These are phyloP conservation scores for Nephrotoma appendiculata DNA, from an alignment of 2,888 invertebrate genomes.

Conservation along the genomic window DNA sequence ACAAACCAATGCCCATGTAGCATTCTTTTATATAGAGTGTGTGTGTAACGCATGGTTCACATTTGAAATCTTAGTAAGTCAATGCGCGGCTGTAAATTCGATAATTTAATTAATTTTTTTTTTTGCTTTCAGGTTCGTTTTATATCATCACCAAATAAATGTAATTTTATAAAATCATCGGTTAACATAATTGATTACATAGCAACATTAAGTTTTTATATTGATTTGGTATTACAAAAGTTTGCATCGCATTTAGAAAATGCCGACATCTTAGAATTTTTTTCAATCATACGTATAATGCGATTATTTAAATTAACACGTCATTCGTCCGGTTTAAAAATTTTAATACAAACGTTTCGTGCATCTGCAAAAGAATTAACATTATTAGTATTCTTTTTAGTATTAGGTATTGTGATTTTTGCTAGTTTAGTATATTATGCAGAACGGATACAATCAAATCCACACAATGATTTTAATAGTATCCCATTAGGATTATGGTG, in stretches of 20 bases:
- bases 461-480: slow-evolving; percentile 94
- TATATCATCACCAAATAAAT: slow-evolving; percentile 86
- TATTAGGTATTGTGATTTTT: slow-evolving; percentile 95
- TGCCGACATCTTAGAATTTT: slow-evolving; percentile 93
- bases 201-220: slow-evolving; percentile 96
- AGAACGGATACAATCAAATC: slow-evolving; percentile 88
- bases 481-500: slow-evolving; percentile 97
- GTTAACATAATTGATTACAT: slow-evolving; percentile 99
- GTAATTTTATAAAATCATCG: slow-evolving; percentile 87
- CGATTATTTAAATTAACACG: slow-evolving; percentile 92
- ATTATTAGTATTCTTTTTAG: slow-evolving; percentile 91
- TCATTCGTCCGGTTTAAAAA: slow-evolving; percentile 94
- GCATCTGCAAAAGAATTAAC: slow-evolving; percentile 95
- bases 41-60: slow-evolving; percentile 99
- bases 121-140: slow-evolving; percentile 48
- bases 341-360: slow-evolving; percentile 93
- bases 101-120: neutral
- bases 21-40: slow-evolving; percentile 97
- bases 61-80: slow-evolving; percentile 66
- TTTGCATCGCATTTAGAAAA: slow-evolving; percentile 86
- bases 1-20: slow-evolving; percentile 90
- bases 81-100: neutral
- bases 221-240: slow-evolving; percentile 78
- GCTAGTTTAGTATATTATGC: slow-evolving; percentile 97
- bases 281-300: slow-evolving; percentile 95